phyloP scores from a whole-genome alignment of 2,888 invertebrate genomes.

The Drosophila setosimentum region DNA sequence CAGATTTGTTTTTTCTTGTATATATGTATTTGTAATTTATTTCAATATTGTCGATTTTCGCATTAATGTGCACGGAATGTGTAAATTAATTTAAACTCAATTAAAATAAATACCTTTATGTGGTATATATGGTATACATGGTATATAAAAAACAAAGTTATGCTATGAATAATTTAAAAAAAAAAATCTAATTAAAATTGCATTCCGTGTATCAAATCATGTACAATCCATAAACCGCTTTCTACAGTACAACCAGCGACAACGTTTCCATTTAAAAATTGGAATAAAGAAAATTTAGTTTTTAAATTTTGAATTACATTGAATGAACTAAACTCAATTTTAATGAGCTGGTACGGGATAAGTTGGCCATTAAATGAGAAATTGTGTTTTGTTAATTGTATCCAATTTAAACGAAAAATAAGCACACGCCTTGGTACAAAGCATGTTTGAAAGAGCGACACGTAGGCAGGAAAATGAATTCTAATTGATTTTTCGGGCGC shows the following conservation, averaged over 20 bases:
- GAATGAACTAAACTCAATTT: neutral
- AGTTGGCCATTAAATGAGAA: neutral
- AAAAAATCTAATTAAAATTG: constrained; percentile 71
- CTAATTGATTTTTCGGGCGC: constrained; percentile 58
- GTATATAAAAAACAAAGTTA: constrained; percentile 7
- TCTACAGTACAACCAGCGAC: neutral
- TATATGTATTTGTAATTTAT: neutral
- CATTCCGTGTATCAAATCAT: constrained; percentile 28
- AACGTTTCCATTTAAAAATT: neutral
- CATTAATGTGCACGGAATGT: constrained; percentile 14
- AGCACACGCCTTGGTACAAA: neutral
- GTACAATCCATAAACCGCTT: neutral
- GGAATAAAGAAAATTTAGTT: neutral
- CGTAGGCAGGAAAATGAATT: constrained; percentile 49
- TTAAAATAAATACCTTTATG: constrained; percentile 65
- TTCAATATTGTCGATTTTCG: neutral
- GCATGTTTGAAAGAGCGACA: neutral
- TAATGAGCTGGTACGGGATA: neutral
- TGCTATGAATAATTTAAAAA: neutral
- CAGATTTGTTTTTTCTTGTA: neutral
- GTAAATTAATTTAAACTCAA: constrained; percentile 50
- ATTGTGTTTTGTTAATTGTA: neutral
- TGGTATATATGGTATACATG: constrained; percentile 17
- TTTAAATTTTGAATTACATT: neutral
- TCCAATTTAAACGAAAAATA: neutral